Conservation (phyloP, 2,113 vertebrate species). For the Mastomys coucha region DNA sequence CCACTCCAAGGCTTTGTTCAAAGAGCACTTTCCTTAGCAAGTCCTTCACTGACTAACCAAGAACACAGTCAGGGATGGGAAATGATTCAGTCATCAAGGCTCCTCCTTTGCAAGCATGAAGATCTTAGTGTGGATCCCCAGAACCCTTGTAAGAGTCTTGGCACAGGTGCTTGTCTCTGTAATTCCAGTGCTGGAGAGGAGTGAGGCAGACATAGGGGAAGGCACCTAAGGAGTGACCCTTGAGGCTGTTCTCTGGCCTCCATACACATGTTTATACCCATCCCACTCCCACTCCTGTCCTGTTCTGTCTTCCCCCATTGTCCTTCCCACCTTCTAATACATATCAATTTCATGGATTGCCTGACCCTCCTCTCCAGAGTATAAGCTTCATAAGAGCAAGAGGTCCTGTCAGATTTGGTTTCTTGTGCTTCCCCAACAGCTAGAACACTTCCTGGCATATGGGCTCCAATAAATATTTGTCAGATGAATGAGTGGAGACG, state of each 20-base stretch:
- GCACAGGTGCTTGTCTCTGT: background rate
- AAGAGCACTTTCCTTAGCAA: conserved; percentile 11
- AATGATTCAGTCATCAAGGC: background rate
- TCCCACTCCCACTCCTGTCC: background rate
- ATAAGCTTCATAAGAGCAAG: background rate
- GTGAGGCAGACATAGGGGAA: background rate
- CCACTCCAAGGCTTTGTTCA: conserved; percentile 11
- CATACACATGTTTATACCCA: fast-evolving
- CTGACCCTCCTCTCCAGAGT: background rate
- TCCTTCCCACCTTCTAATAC: background rate
- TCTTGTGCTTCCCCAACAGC: background rate
- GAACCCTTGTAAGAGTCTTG: background rate
- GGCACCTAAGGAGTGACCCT: too few relatives aligned
- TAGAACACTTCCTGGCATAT: background rate
- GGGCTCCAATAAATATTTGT: conserved; percentile 24
- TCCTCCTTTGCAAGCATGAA: background rate
- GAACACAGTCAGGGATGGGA: background rate
- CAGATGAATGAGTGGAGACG: background rate
- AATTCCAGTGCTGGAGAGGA: background rate
- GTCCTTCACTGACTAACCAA: background rate
- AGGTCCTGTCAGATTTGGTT: background rate
- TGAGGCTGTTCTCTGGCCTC: background rate
- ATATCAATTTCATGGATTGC: background rate
- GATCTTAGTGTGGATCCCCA: background rate
- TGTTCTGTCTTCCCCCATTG: background rate